Evolutionary conservation across 2,888 invertebrate species (phyloP), one percentile per base, ranked within the genome.

Genomic region (Unio pictorum): DNA sequence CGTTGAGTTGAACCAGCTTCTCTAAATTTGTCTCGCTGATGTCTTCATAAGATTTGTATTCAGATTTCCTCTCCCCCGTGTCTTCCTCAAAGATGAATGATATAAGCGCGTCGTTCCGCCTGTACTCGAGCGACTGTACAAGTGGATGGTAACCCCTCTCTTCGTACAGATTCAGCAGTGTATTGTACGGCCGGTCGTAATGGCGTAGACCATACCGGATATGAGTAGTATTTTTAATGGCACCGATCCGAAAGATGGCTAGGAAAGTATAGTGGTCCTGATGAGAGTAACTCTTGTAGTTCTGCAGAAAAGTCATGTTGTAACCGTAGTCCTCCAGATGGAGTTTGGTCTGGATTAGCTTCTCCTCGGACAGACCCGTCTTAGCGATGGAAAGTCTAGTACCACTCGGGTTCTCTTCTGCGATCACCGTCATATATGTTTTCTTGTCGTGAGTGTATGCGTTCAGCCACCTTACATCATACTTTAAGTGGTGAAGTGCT

Each of bases 221-320:
- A 66, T 84, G 79, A 3, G 78, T 79, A 63, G 76, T 77, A 26
- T 81, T 74, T 59, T 72, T 61, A 67, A 81, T 83, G 54, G 80
- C 84, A 28, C 82, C 70, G 23, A 79, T 82, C 66, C 83, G 73
- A 74, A 87, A 85, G n/a, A 84, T 68, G 4, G 84, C 86, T 45
- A 86, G 59, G 72, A 85, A 87, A 17, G 76, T 72, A 55, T 79
- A 70, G 7, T 74, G 55, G 15, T 76, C 72, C 45, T 64, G 59
- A 65, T 87, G 87, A 0, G 87, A 84, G 66, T 77, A 72, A 68
- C 86, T 86, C 55, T 78, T 78, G 75, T 84, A 86, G 71, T 85
- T 86, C 72, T 87, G 87, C 60, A 87, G 79, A 68, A 83, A 80
- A 8, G 82, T 84, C 72, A 87, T 79, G 72, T 86, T 85, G 77